phyloP scores from a whole-genome alignment of 2,113 vertebrate genomes.

The Vulpes ferrilata region DNA sequence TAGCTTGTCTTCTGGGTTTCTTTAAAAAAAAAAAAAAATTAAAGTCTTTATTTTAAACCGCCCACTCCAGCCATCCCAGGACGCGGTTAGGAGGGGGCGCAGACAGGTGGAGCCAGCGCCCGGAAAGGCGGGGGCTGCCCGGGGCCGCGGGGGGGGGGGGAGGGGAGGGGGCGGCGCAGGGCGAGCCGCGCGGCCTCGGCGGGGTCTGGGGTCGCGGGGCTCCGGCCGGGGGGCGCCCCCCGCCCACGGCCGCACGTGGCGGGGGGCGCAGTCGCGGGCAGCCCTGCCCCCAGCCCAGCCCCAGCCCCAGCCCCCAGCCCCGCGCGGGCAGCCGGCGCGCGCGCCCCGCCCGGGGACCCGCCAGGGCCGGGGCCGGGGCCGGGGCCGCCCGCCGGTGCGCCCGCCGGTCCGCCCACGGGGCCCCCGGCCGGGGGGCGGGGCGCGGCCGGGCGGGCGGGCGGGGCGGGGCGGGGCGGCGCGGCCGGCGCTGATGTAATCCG shows the following conservation, averaged over 20 bases:
- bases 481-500: conserved; percentile 66
- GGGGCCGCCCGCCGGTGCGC: no score
- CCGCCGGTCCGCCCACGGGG: no score
- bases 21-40: neutral
- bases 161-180: neutral
- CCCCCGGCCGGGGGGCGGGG: no score
- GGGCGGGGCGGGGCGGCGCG: conserved; percentile 16
- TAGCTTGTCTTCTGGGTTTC: neutral
- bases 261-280: no score
- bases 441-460: neutral
- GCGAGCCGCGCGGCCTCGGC: neutral
- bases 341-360: fast-evolving
- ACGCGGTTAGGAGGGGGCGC: conserved; percentile 2
- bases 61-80: conserved; percentile 71
- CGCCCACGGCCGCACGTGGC: no score
- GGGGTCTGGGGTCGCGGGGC: neutral
- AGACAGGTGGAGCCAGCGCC: conserved; percentile 24
- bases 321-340: fast-evolving
- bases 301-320: neutral
- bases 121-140: neutral
- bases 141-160: no score
- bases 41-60: conserved; percentile 42
- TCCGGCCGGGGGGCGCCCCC: no score
- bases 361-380: no score
- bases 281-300: no score